Base-by-base conservation (phyloP, 2,888 invertebrate genomes). In the Dyspetes luteomarginatus region DNA sequence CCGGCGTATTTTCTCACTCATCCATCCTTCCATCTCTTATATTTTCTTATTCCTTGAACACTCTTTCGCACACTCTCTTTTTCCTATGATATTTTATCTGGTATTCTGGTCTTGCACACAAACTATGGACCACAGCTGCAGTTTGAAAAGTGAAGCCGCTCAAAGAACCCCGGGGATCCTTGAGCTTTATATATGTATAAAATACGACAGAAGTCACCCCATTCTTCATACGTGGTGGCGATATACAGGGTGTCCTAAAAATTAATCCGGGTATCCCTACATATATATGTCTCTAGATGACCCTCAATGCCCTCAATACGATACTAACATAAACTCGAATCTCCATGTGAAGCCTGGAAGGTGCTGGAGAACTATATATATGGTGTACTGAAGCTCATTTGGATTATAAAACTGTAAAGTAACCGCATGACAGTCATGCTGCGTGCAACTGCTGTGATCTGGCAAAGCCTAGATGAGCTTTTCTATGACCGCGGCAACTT, bases 361-460 rank as follows among this genome's bases (percentile, higher is more conserved):
- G 36, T 36, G 36, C 36, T 36, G 9, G 36, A 12, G 7, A 7
- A 12, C 12, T 36, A 7, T 36, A 36, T 36, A 36, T 2, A 12
- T 12, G n/a, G n/a, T n/a, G n/a, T n/a, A n/a, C n/a, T n/a, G n/a
- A n/a, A n/a, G 36, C 12, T 36, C 55, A 24, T n/a, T 12, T 15
- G 41, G 60, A 62, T 74, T 55, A 62, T 58, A 45, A 78, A 74
- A 62, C 36, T 62, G 45, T 36, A 68, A 78, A 78, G 78, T 78
- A 78, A 78, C 78, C 78, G 73, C 78, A 68, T 67, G 60, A 78
- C 73, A 68, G 78, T 68, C 62, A 62, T 78, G 5, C 50, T 30
- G 71, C 50, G 67, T 52, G 55, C 36, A 62, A 26, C 43, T 62
- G 62, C 67, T 36, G 52, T 41, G 73, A 78, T 68, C 74, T 55